A percentile compares a stretch with the other conserved stretches of the same genome.
Conservation (phyloP, 2,797 vertebrate genomes). For the Strix occidentalis region DNA sequence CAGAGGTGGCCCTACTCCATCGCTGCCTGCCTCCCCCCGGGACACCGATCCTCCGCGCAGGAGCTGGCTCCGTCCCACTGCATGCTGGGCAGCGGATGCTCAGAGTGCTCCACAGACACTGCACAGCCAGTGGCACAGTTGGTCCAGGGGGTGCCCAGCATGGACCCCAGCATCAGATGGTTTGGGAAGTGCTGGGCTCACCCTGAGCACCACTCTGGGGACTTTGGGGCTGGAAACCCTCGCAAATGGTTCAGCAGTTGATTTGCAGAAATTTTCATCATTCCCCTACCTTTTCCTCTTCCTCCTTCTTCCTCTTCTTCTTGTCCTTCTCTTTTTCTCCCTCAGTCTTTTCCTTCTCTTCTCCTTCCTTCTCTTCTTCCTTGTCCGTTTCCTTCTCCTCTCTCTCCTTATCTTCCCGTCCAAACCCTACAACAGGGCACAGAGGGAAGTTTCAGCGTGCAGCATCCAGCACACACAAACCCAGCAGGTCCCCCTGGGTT, state of each 20-base stretch:
- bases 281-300: slow-evolving; percentile 22
- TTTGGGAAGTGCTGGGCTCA: background rate
- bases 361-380: background rate
- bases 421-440: slow-evolving; percentile 51
- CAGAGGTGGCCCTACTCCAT: background rate
- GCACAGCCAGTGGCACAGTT: background rate
- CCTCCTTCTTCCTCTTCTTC: background rate
- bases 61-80: background rate
- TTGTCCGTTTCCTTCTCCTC: background rate
- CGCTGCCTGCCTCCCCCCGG: background rate
- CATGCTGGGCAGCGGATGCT: background rate
- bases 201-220: fast-evolving
- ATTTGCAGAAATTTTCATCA: background rate
- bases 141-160: background rate
- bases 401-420: slow-evolving; percentile 61
- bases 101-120: background rate
- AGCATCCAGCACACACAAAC: background rate
- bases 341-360: background rate
- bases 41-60: fast-evolving
- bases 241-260: background rate
- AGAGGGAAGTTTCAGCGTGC: background rate
- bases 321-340: slow-evolving; percentile 22
- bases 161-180: fast-evolving
- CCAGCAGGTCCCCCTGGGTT: background rate
- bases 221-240: background rate